Evolutionary conservation across 2,888 invertebrate genomes (phyloP), one percentile per base, ranked within the genome.

Genomic region (Lithophane socia): DNA sequence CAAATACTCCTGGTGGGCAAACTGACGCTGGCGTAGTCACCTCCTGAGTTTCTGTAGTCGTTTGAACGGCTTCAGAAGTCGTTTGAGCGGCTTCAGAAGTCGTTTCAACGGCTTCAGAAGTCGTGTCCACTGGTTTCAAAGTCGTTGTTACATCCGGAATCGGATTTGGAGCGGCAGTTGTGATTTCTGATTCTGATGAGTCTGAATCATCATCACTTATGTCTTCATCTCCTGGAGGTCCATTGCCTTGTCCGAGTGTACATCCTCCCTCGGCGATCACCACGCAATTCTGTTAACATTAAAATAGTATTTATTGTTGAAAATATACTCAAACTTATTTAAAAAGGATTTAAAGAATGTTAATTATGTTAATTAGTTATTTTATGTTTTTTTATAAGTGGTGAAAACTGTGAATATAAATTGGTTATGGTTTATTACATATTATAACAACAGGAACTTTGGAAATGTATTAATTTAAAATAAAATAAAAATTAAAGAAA

Each of bases 1-100:
- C 91, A 7, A 88, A 86, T 1, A 80, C 77, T 8, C 87, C 91
- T 3, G 87, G 72, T 8, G 88, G 83, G 65, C 91, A 92, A 9
- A 90, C n/a, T 3, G 84, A 60, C 3, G 67, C 63, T 7, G 61
- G 69, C 2, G 79, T 73, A 42, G 47, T 67, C 73, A 37, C 49
- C 9, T 69, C 37, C 37, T 37, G 37, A 52, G 4, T 54, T 73
- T 60, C 80, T 0, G 52, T 5, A 3, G 69, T 74, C 8, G 24
- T 54, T 73, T 52, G 49, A 42, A 49, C 9, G 0, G 37, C 24
- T 78, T 73, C 73, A 1, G 56, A 16, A 3, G 74, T 64, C 10
- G 61, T 47, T n/a, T 37, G 86, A 82, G 81, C 90, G 85, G 29
- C 47, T 84, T 21, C 49, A 24, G 68, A 44, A 90, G 75, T 4